These are phyloP conservation scores for Rhynchonycteris naso DNA, from an alignment of 2,797 vertebrate species.

Conservation along the genomic window DNA sequence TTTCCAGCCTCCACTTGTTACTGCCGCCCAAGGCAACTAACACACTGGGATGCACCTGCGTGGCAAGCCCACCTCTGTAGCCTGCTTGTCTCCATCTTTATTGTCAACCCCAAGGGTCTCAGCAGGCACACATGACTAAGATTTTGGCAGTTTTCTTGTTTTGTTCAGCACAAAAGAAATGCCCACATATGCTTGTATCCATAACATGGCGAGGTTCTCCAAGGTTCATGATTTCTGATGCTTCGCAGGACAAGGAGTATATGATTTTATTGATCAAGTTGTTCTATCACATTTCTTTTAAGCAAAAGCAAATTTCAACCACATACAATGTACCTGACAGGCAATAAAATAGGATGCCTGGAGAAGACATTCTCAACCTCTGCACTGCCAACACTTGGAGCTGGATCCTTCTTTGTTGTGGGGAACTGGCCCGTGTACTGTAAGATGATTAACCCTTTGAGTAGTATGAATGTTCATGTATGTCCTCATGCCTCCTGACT, in stretches of 20 bases:
- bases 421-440: accelerated
- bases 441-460: too few relatives aligned
- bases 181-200: neutral
- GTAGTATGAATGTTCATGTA: too few relatives aligned
- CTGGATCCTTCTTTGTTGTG: accelerated
- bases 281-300: neutral
- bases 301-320: neutral
- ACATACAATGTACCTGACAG: accelerated
- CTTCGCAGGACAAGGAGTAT: neutral
- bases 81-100: neutral
- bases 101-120: neutral
- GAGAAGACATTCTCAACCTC: neutral
- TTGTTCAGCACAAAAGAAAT: neutral
- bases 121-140: neutral
- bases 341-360: accelerated
- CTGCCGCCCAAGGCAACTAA: neutral
- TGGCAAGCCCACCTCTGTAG: neutral
- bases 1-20: too few relatives aligned
- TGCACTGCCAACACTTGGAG: accelerated
- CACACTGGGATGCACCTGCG: accelerated
- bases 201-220: neutral
- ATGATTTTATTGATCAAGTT: neutral
- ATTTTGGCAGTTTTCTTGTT: neutral
- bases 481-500: too few relatives aligned
- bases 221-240: neutral